phyloP scores from a whole-genome alignment of 2,797 vertebrate genomes.

The Tenualosa thibaudeaui region DNA sequence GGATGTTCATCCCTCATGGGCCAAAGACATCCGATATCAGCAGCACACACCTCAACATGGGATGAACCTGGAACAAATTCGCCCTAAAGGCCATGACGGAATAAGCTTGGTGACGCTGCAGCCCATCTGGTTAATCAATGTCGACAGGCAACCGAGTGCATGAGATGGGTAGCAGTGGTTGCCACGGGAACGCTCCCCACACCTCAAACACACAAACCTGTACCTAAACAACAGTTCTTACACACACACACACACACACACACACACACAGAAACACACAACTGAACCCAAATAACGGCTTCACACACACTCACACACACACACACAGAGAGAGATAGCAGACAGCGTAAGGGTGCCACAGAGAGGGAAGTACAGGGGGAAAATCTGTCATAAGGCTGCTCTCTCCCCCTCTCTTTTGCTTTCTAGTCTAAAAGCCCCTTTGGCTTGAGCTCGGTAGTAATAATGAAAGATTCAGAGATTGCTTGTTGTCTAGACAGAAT shows the following conservation, averaged over 20 bases:
- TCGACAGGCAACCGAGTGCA: constrained; percentile 38
- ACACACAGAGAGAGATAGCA: no score
- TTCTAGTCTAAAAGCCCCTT: neutral
- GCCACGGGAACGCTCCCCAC: neutral
- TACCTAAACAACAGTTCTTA: no score
- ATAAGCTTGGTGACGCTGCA: neutral
- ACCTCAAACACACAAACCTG: no score
- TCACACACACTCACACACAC: constrained; percentile 51
- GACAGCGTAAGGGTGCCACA: no score
- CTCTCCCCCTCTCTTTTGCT: neutral
- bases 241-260: no score
- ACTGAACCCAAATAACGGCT: constrained; percentile 52
- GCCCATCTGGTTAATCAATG: neutral
- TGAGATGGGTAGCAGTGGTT: constrained; percentile 52
- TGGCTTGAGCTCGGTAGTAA: constrained; percentile 28
- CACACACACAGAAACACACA: neutral
- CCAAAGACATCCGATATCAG: neutral
- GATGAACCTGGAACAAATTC: neutral
- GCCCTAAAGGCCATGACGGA: neutral
- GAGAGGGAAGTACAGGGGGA: neutral
- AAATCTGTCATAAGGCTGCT: neutral
- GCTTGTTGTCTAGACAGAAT: constrained; percentile 40
- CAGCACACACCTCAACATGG: neutral
- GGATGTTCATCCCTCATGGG: neutral
- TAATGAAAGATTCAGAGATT: constrained; percentile 40